These are phyloP conservation scores for Leptinotarsa tumamoca DNA, from an alignment of 2,888 invertebrate species.

Conservation along the genomic window DNA sequence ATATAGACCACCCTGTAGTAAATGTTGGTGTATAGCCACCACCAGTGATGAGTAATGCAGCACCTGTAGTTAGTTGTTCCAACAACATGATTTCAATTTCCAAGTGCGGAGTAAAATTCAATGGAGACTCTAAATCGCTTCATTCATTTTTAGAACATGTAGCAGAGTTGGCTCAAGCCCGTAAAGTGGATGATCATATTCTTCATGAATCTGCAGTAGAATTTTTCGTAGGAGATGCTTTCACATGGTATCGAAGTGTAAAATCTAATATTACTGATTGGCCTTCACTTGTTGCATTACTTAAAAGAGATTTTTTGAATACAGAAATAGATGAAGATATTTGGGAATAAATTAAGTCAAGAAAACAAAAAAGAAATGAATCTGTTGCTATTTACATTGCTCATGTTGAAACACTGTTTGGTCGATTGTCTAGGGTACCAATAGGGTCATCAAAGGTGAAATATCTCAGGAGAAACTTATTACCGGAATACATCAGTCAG, in stretches of 20 bases:
- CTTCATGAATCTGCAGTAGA: constrained; percentile 21
- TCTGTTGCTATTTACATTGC: constrained; percentile 26
- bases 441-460: constrained; percentile 28
- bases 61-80: no score
- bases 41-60: no score
- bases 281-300: not conserved
- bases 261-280: not conserved
- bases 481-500: constrained; percentile 21
- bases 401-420: constrained; percentile 25
- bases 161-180: constrained; percentile 19
- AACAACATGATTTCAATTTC: no score
- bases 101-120: no score
- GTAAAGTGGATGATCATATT: constrained; percentile 21
- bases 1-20: no score
- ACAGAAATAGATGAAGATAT: constrained; percentile 20
- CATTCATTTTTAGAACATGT: constrained; percentile 28
- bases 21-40: no score
- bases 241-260: not conserved
- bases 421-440: constrained; percentile 17
- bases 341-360: constrained; percentile 30
- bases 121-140: constrained; percentile 1
- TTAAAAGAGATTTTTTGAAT: constrained; percentile 26
- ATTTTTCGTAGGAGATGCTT: not conserved
- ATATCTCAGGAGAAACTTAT: constrained; percentile 20
- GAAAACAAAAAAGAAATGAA: constrained; percentile 24